Base-by-base conservation (phyloP, 2,113 vertebrate species). In the Mobula hypostoma region DNA sequence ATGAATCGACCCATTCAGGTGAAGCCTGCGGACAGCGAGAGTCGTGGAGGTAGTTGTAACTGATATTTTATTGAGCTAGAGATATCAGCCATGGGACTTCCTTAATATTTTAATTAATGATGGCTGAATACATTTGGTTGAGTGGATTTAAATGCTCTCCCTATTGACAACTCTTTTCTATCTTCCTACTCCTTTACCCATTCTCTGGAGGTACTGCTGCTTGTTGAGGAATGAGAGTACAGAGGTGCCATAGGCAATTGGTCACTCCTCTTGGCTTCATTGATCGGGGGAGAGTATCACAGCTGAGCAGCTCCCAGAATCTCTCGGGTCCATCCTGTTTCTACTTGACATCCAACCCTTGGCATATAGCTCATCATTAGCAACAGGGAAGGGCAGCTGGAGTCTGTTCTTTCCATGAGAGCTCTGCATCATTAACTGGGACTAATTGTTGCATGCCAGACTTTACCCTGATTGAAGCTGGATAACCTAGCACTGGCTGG, bases 1-100 rank as follows among this genome's bases (percentile, higher is more conserved):
- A 98, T 97, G 97, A 97, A 97, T 1, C 97, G 97, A 11, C 97
- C 97, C 1, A 98, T 97, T 94, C 97, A 98, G 96, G 97, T 97
- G 97, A 98, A 97, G 94, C 98, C 98, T 0, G 98, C 98, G 0
- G 98, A 99, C 98, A 99, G 98, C 77, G 98, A 99, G 96, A 99
- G 98, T 97, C 98, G 98, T 96, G 98, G 98, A 99, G 98, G 98
- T 99, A 97, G 29, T 90, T 90, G 85, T 90, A 63, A 90, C 85
- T 66, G n/a, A 68, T 90, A 32, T 66, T 90, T 90, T 90, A 90
- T 90, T 29, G 58, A 90, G 27, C 61, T 61, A 61, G 58, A n/a
- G 63, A 68, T 66, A 90, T 66, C 85, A 90, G 85, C 66, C 61
- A 9, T 90, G 29, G 85, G n/a, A 32, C 29, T 19, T 90, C 15